phyloP scores from a whole-genome alignment of 2,113 vertebrate genomes.

The Otolemur garnettii region DNA sequence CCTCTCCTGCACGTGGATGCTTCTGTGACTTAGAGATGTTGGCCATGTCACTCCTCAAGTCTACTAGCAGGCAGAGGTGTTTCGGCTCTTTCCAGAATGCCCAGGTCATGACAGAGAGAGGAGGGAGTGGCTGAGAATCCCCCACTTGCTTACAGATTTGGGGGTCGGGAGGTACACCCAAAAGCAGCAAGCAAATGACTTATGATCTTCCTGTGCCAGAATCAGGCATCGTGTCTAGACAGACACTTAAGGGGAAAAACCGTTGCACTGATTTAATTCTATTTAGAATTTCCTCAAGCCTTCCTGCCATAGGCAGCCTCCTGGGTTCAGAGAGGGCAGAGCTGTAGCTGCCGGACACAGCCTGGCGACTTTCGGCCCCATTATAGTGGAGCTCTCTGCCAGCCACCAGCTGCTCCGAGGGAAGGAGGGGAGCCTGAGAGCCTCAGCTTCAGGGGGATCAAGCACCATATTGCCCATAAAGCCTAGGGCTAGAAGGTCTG shows the following conservation, averaged over 20 bases:
- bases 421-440: neutral
- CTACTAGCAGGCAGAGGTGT: neutral
- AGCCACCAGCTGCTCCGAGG: neutral
- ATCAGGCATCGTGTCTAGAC: conserved; percentile 71
- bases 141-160: neutral
- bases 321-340: neutral
- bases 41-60: neutral
- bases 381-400: rapidly evolving
- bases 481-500: no score
- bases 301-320: conserved; percentile 15
- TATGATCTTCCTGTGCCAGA: conserved; percentile 45
- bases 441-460: neutral
- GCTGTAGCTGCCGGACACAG: neutral
- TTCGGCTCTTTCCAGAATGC: neutral
- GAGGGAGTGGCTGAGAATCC: neutral
- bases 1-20: conserved; percentile 6
- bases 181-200: conserved; percentile 33
- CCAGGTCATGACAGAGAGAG: neutral
- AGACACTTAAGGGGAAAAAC: conserved; percentile 52
- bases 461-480: neutral
- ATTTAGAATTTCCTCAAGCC: conserved; percentile 36
- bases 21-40: neutral
- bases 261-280: neutral
- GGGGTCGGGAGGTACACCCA: neutral
- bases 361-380: neutral